Evolutionary conservation across 2,888 invertebrate species (phyloP), one percentile per base, ranked within the genome.

Genomic region (Cryptocephalus moraei): DNA sequence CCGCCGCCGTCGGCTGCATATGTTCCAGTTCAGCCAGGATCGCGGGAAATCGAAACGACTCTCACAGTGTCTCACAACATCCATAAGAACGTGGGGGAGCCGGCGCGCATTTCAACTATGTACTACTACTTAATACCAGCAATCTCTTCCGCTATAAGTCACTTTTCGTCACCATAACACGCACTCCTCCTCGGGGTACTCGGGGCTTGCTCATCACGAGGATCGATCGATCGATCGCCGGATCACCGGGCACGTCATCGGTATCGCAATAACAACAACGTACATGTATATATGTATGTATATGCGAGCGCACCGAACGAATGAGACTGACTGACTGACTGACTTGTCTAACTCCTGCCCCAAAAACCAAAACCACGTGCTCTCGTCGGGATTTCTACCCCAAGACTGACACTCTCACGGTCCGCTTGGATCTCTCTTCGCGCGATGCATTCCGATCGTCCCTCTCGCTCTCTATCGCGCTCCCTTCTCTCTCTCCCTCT

Each of bases 1-100:
- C 67, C 69, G 81, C 77, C 75, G 84, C 81, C 75, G 84, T 82
- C 70, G 84, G 83, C 82, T 84, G 84, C 84, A 84, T 84, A 77
- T 81, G 82, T 62, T 64, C 61, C 52, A 64, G 52, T 56, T 66
- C 66, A 60, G 66, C 68, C 55, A 67, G 59, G 49, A 64, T 64
- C 58, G 63, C 64, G 33, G 41, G 36, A 42, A 42, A 34, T 40
- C 45, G 39, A 44, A 36, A 39, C 31, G n/a, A 36, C 36, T 36
- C 12, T 12, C 11, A 36, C 12, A 36, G 12, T 36, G 12, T 22
- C 22, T 22, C 22, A 22, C 22, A 22, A 22, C 22, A 22, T 22
- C 22, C 22, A 22, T 22, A 22, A 22, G 22, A 22, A 22, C 22
- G 22, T 22, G 22, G 22, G 22, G 22, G 22, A 22, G 22, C 3